These are phyloP conservation scores for Drosophila ercepeae DNA, from an alignment of 1,140 invertebrate species.

Conservation along the genomic window DNA sequence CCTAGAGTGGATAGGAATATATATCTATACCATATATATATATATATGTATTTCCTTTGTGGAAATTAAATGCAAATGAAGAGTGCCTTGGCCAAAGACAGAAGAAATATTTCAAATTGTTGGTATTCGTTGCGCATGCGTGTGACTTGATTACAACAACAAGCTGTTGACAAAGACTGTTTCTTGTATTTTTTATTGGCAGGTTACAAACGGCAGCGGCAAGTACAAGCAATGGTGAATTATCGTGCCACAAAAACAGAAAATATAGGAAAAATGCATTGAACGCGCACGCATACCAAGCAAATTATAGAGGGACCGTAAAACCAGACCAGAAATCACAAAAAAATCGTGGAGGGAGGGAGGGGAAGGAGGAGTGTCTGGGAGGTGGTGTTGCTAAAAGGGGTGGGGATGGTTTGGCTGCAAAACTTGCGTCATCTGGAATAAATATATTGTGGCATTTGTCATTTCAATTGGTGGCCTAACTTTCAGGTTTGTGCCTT, in stretches of 20 bases:
- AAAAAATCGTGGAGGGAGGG: neutral
- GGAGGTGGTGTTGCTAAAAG: neutral
- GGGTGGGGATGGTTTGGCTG: neutral
- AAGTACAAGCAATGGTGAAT: constrained; percentile 35
- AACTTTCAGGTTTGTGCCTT: constrained; percentile 3
- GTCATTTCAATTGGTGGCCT: constrained; percentile 21
- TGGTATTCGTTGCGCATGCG: constrained; percentile 58
- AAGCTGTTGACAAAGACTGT: constrained; percentile 51
- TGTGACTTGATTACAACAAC: constrained; percentile 57
- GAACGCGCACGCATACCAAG: constrained; percentile 51
- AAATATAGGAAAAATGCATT: constrained; percentile 55
- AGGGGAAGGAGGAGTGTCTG: neutral
- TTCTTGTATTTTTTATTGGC: constrained; percentile 25
- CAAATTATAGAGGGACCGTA: constrained; percentile 46
- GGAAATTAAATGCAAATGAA: constrained; percentile 64
- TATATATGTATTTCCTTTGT: constrained; percentile 36
- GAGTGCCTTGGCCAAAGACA: constrained; percentile 17
- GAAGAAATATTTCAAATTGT: constrained; percentile 27
- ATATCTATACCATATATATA: neutral
- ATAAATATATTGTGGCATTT: constrained; percentile 35
- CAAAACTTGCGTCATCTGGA: constrained; percentile 26
- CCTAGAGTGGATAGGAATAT: constrained; percentile 4
- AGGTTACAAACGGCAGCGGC: constrained; percentile 22
- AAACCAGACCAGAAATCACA: constrained; percentile 13
- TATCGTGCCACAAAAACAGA: constrained; percentile 28